These are phyloP conservation scores for Globodera ellingtonae DNA, from an alignment of 1,140 invertebrate species.

Conservation along the genomic window DNA sequence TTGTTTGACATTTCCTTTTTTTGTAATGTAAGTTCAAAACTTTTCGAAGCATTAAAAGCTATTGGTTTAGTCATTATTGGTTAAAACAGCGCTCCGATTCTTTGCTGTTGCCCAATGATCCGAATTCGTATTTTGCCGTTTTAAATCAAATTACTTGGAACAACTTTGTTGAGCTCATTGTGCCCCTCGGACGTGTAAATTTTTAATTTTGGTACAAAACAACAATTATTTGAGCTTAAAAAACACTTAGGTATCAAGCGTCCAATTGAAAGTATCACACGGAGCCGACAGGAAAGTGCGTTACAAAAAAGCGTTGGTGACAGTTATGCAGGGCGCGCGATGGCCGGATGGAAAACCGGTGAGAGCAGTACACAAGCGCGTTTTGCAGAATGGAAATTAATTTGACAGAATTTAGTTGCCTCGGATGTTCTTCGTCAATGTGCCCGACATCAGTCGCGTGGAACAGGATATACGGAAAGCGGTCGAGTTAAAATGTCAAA, in stretches of 20 bases:
- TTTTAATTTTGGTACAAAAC: not conserved
- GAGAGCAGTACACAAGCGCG: no score
- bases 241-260: not conserved
- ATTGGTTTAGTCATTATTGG: not conserved
- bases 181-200: slow-evolving; percentile 10
- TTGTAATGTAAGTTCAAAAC: not conserved
- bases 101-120: not conserved
- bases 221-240: not conserved
- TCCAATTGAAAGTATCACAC: not conserved
- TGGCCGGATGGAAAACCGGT: not conserved
- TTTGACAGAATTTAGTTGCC: not conserved
- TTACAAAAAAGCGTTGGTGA: not conserved
- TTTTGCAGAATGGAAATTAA: no score
- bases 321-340: not conserved
- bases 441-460: not conserved
- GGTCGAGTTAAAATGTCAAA: no score
- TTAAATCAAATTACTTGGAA: slow-evolving; percentile 8
- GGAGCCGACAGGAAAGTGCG: not conserved
- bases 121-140: not conserved
- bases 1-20: not conserved
- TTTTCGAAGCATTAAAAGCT: not conserved
- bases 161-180: slow-evolving; percentile 8
- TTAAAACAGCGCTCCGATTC: not conserved
- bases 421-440: not conserved
- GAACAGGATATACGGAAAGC: not conserved